Evolutionary conservation across 2,797 vertebrate species (phyloP).

Genomic region (Ambastaia sidthimunki): DNA sequence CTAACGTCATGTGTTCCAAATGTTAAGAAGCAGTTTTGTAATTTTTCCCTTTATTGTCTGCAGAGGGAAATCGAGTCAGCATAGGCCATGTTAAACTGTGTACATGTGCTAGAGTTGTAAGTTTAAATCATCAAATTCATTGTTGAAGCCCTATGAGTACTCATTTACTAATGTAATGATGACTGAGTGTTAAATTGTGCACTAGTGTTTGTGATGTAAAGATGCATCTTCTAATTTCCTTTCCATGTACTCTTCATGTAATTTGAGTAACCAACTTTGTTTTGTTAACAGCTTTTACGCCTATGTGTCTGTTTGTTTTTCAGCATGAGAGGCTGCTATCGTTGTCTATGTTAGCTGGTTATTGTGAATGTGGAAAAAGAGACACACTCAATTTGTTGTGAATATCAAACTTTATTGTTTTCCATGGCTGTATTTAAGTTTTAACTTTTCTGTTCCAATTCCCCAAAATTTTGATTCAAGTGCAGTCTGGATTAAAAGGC

Average conservation of each 20-base stretch:
- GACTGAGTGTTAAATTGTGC: slow-evolving; percentile 13
- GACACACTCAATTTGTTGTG: too few relatives aligned
- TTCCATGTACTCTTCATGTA: slow-evolving; percentile 6
- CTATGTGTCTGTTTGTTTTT: not conserved
- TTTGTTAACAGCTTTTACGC: not conserved
- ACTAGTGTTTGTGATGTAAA: not conserved
- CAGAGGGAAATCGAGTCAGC: slow-evolving; percentile 8
- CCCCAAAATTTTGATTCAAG: too few relatives aligned
- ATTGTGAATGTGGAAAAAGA: too few relatives aligned
- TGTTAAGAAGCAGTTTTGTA: slow-evolving; percentile 7
- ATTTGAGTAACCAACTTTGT: not conserved
- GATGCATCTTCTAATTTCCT: not conserved
- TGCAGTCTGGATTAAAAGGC: too few relatives aligned
- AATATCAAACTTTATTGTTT: too few relatives aligned
- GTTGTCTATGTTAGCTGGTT: not conserved
- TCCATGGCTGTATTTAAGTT: too few relatives aligned
- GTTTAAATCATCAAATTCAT: not conserved
- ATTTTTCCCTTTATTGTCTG: not conserved
- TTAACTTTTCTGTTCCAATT: too few relatives aligned
- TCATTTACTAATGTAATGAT: not conserved
- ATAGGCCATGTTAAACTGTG: not conserved
- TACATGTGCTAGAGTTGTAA: slow-evolving; percentile 7
- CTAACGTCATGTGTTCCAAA: slow-evolving; percentile 1
- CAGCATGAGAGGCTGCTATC: not conserved
- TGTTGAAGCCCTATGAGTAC: not conserved